Evolutionary conservation across 2,797 vertebrate species (phyloP).

Genomic region (Micromesistius poutassou): DNA sequence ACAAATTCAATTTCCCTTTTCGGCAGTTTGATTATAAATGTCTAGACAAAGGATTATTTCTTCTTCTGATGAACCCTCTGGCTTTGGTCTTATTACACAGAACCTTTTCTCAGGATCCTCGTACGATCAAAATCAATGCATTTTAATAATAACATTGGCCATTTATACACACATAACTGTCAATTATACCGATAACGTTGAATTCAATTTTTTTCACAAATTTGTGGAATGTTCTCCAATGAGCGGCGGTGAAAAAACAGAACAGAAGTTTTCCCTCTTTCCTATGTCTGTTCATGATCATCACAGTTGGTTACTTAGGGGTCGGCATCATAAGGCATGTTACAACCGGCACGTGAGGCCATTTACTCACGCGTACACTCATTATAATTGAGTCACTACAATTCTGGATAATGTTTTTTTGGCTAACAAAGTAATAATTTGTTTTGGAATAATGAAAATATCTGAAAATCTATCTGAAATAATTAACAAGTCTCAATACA

Average conservation of each 20-base stretch:
- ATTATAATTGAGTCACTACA: no score
- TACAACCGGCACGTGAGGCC: no score
- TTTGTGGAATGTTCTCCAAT: background rate
- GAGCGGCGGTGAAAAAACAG: background rate
- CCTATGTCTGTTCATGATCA: background rate
- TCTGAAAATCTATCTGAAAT: no score
- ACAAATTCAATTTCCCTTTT: slow-evolving; percentile 63
- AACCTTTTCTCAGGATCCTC: background rate
- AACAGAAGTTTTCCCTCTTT: background rate
- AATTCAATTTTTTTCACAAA: background rate
- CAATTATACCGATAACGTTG: background rate
- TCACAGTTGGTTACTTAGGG: no score
- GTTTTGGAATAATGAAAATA: no score
- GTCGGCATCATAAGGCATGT: no score
- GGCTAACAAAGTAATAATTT: no score
- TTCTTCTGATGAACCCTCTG: slow-evolving; percentile 37
- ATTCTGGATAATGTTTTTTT: no score
- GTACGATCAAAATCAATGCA: background rate
- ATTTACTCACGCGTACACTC: no score
- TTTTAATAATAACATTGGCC: background rate
- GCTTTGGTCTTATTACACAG: slow-evolving; percentile 38
- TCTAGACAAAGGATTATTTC: slow-evolving; percentile 22
- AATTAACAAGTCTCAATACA: no score
- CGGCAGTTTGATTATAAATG: slow-evolving; percentile 55
- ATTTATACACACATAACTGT: background rate